Percentiles rank a stretch among this genome's conserved stretches.
Evolutionary conservation across 1,140 invertebrate species (phyloP).

Genomic region (Bombyx mori): ASM3026992v2 NC_085111.1:14098501-14099000

Average conservation of each 20-base stretch:
- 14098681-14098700: no score
- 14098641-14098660: no score
- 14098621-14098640: no score
- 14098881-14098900: slow-evolving; percentile 35
- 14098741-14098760: slow-evolving; percentile 42
- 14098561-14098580: no score
- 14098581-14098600: no score
- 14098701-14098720: no score
- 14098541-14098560: no score
- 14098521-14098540: no score
- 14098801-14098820: slow-evolving; percentile 49
- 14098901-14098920: slow-evolving; percentile 38
- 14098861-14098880: slow-evolving; percentile 32
- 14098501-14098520: no score
- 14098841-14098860: slow-evolving; percentile 40
- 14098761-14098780: slow-evolving; percentile 44
- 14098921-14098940: slow-evolving; percentile 37
- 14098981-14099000: slow-evolving; percentile 38
- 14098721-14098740: slow-evolving; percentile 36
- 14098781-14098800: slow-evolving; percentile 51
- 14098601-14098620: no score
- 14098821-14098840: slow-evolving; percentile 38
- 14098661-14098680: no score
- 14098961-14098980: slow-evolving; percentile 18
- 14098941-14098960: slow-evolving; percentile 26